Evolutionary conservation across 2,888 invertebrate species (phyloP).

Genomic region (Amorpha juglandis): DNA sequence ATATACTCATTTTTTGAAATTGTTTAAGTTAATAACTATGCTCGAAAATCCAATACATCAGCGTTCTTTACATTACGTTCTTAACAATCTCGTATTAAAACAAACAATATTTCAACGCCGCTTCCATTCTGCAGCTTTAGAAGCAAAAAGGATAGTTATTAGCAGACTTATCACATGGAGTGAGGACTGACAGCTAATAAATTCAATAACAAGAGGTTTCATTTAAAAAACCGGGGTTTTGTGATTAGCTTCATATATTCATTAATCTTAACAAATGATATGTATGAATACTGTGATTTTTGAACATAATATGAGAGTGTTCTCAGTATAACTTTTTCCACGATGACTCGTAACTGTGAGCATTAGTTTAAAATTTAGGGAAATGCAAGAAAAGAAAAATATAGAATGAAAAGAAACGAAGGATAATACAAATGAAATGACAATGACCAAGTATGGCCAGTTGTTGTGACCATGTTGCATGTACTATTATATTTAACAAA

Average conservation of each 20-base stretch:
- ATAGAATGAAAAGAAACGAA: no score
- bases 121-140: conserved; percentile 42
- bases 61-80: conserved; percentile 31
- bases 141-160: conserved; percentile 11
- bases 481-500: no score
- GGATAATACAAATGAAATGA: no score
- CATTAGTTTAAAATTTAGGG: no score
- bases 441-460: no score
- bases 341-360: no score
- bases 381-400: no score
- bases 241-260: not conserved
- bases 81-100: conserved; percentile 32
- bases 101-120: conserved; percentile 55
- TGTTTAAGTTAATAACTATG: no score
- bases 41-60: not conserved
- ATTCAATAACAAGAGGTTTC: not conserved
- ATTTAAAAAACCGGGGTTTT: not conserved
- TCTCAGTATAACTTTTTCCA: no score
- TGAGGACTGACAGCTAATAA: conserved; percentile 8
- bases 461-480: no score
- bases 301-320: no score
- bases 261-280: not conserved
- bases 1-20: no score
- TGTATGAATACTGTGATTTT: not conserved
- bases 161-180: conserved; percentile 8